These are phyloP conservation scores for Umimayanthus chanpuru DNA, from an alignment of 92 coral and sea anemone species.

Conservation along the genomic window DNA sequence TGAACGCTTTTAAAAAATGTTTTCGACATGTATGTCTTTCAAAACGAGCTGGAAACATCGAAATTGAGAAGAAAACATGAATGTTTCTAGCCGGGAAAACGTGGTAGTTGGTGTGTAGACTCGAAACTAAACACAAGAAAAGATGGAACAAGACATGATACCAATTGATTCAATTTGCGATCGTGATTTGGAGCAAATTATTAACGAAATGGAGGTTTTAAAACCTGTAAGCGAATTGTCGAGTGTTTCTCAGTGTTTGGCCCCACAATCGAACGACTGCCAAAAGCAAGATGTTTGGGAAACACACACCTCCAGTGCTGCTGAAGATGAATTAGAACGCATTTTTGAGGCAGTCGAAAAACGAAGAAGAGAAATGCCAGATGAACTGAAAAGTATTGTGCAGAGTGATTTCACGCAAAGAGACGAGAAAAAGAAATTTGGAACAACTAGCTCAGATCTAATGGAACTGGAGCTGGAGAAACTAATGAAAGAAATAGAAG, in stretches of 20 bases:
- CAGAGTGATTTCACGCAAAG: neutral
- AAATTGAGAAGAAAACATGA: neutral
- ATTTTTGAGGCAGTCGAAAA: constrained; percentile 23
- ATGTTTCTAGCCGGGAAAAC: neutral
- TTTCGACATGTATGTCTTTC: neutral
- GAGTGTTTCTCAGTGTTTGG: neutral
- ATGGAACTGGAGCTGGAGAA: neutral
- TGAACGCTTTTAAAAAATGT: neutral
- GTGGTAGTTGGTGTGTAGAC: neutral
- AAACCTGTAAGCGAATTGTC: neutral
- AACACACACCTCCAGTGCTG: neutral
- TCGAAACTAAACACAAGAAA: neutral
- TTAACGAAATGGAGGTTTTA: neutral
- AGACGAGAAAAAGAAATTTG: neutral
- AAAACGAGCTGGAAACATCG: neutral
- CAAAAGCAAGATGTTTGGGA: neutral
- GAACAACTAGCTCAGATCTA: neutral
- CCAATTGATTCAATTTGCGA: neutral
- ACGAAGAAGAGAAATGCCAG: constrained; percentile 17
- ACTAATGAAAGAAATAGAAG: constrained; percentile 7
- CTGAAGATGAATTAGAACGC: constrained; percentile 29
- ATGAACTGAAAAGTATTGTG: neutral
- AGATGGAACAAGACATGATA: neutral
- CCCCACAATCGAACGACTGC: neutral
- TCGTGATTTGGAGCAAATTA: constrained; percentile 7